These are phyloP conservation scores for Aradophagus sp. DNA, from an alignment of 1,140 invertebrate genomes.

Conservation along the genomic window DNA sequence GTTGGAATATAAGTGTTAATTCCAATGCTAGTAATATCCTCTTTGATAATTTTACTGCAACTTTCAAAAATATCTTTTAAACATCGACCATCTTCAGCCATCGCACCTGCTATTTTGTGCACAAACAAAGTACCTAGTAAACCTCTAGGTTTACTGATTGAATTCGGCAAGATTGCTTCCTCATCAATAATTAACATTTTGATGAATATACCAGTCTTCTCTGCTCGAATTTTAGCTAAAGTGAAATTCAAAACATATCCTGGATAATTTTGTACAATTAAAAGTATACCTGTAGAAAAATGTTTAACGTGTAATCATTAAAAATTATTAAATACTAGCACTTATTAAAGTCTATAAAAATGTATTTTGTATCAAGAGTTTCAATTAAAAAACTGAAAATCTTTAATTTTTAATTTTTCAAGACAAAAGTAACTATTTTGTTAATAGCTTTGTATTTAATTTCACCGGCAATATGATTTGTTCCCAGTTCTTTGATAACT, in stretches of 20 bases:
- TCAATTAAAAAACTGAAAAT: no score
- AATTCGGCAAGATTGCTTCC: slow-evolving; percentile 61
- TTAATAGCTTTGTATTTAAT: background rate
- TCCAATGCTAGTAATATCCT: slow-evolving; percentile 56
- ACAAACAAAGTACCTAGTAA: slow-evolving; percentile 79
- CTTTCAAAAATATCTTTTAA: slow-evolving; percentile 72
- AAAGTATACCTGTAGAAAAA: slow-evolving; percentile 75
- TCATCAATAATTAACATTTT: slow-evolving; percentile 58
- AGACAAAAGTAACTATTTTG: no score
- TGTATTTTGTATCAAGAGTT: no score
- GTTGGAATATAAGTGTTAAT: slow-evolving; percentile 37
- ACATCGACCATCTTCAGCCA: slow-evolving; percentile 77
- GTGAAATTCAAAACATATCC: slow-evolving; percentile 81
- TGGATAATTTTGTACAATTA: slow-evolving; percentile 80
- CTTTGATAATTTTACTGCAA: slow-evolving; percentile 59
- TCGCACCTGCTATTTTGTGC: slow-evolving; percentile 81
- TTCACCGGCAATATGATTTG: slow-evolving; percentile 48
- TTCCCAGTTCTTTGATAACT: slow-evolving; percentile 56
- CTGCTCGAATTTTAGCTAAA: slow-evolving; percentile 75
- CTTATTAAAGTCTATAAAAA: no score
- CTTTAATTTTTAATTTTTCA: no score
- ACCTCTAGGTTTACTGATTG: slow-evolving; percentile 72
- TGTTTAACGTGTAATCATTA: no score
- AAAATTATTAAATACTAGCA: no score
- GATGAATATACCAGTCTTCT: slow-evolving; percentile 71